Evolutionary conservation across 2,888 invertebrate species (phyloP), one percentile per base, ranked within the genome.

Genomic region (Blera fallax): DNA sequence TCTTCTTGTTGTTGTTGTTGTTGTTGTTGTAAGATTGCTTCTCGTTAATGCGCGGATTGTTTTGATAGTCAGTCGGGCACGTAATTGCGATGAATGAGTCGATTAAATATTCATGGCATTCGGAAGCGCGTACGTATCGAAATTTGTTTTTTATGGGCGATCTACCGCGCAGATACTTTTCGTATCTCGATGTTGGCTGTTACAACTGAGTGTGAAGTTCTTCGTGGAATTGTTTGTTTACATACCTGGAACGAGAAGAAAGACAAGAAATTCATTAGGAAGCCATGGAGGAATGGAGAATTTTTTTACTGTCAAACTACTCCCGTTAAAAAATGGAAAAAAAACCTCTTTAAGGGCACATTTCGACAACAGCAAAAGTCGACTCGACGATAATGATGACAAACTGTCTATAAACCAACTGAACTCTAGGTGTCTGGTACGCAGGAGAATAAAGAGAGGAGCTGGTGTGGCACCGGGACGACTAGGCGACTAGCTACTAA

Each of bases 191-290:
- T 27, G 2, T 10, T 8, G 21, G 37, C 10, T 21, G 34, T 50
- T 50, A 8, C 43, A 52, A 54, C 2, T 52, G 40, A n/a, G 11
- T 21, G 11, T 10, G 21, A 4, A 32, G 18, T 3, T 52, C 24
- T 56, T 21, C 4, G 14, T 34, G 14, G 48, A 45, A 24, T 6
- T 34, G 16, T 73, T 62, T 48, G 45, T 58, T 67, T 60, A 77
- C 77, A 60, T 77, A 77, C 77, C 77, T 77, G 67, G 11, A 62
- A 62, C 4, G 62, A 24, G 11, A 64, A 67, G 21, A 65, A 32
- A 21, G 32, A 16, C 21, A 11, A 21, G 3, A 48, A 50, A 7
- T 6, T 18, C 1, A n/a, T 37, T 37, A 37, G 37, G 11, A 37
- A 11, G 37, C 14, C 14, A 40, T 14, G 40, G 40, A 6, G 14